Base-by-base conservation (phyloP, 2,888 invertebrate species). In the Matsumyia berberina region DNA sequence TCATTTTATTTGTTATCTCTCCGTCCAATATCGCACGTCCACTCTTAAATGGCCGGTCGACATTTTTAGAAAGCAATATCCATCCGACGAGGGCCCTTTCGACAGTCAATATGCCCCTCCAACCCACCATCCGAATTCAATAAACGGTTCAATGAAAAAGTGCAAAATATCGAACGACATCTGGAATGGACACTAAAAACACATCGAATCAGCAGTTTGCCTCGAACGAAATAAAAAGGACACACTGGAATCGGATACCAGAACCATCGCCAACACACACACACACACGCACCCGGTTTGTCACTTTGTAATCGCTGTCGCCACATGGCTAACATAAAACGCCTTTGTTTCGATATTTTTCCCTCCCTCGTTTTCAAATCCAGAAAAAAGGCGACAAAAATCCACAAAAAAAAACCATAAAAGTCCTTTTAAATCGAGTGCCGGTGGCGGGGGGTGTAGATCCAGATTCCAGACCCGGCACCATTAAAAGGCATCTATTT, bases 181-280 rank as follows among this genome's bases (percentile, higher is more conserved):
- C 77, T 69, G 77, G 62, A 70, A 78, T 70, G 53, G 70, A 62
- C 60, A 60, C 67, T 77, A 77, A 69, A 77, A 78, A 70, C 55
- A 62, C 70, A 69, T 69, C 37, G 70, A 33, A 57, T 62, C 77
- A 78, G 69, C 77, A 62, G 69, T 69, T 42, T 33, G 39, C 37
- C 33, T 42, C n/a, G n/a, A 44, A 29, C 12, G 53, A 53, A 53
- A 66, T 57, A 62, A 73, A 42, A 60, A 35, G 53, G 62, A 73
- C 62, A 19, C 37, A 19, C 29, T 11, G 57, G 9, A 19, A n/a
- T 11, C 8, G 12, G 24, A 24, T 24, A 24, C 7, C 9, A 15
- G 0, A 2, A 8, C 39, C 17, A 6, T 44, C n/a, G 15, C 60
- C 9, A 12, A 15, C 53, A 24, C 8, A 29, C n/a, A 55, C 7